Percentiles rank a stretch among this genome's conserved stretches.
Evolutionary conservation across 2,797 vertebrate genomes (phyloP).

Genomic region (Takifugu ocellatus): DNA sequence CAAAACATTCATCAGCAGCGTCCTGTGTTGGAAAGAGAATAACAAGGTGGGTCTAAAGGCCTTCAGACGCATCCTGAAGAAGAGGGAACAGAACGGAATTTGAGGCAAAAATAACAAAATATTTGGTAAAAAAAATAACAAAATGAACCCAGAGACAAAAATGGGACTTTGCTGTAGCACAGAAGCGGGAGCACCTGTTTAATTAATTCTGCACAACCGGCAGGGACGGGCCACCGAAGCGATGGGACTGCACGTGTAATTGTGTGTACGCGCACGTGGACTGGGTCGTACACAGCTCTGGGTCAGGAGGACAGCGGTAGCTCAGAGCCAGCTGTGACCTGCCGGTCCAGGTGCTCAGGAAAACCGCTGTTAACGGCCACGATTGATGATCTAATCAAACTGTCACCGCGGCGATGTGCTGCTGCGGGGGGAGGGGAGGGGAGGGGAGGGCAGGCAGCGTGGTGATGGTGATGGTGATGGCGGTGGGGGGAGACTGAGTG

Average conservation of each 20-base stretch:
- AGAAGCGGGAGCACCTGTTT: too few species aligned
- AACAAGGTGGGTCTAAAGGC: conserved; percentile 24
- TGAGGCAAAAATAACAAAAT: not conserved
- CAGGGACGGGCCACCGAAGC: conserved; percentile 12
- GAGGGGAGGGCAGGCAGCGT: conserved; percentile 25
- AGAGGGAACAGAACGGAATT: not conserved
- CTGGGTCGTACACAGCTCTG: conserved; percentile 45
- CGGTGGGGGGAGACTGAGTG: conserved; percentile 30
- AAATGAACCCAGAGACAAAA: not conserved
- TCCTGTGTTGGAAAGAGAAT: conserved; percentile 18
- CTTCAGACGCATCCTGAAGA: conserved; percentile 10
- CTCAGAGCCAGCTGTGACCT: conserved; percentile 96
- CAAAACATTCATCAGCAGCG: not conserved
- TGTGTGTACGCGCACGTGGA: conserved; percentile 19
- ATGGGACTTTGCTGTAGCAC: too few species aligned
- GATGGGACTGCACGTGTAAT: conserved; percentile 27
- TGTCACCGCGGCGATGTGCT: conserved; percentile 92
- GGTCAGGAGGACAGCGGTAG: conserved; percentile 92
- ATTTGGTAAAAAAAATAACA: not conserved
- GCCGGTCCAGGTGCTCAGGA: conserved; percentile 98
- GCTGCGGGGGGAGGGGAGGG: conserved; percentile 69
- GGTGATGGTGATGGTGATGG: conserved; percentile 8
- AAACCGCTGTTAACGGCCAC: conserved; percentile 97
- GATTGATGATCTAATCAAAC: conserved; percentile 99
- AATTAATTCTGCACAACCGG: too few species aligned